These are phyloP conservation scores for Acronicta psi DNA, from an alignment of 2,888 invertebrate genomes.

Conservation along the genomic window DNA sequence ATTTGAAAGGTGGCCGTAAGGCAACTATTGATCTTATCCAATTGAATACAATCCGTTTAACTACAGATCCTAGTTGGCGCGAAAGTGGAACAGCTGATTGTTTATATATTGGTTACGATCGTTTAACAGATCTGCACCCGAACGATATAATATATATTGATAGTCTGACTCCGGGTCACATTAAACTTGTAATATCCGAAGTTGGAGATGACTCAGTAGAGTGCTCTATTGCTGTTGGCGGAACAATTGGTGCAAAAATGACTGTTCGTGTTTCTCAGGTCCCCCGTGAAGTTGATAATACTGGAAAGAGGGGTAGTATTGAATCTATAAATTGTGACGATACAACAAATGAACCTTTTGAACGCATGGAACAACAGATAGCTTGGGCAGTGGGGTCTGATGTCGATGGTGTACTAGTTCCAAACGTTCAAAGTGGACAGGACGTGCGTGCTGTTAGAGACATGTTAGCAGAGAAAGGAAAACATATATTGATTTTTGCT, in stretches of 20 bases:
- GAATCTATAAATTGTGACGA: constrained; percentile 86
- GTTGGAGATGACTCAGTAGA: constrained; percentile 83
- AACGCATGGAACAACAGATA: constrained; percentile 88
- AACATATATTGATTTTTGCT: constrained; percentile 81
- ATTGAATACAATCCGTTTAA: constrained; percentile 80
- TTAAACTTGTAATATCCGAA: constrained; percentile 74
- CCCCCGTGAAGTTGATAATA: constrained; percentile 77
- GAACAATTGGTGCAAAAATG: constrained; percentile 85
- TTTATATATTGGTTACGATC: constrained; percentile 87
- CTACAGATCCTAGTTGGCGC: constrained; percentile 86
- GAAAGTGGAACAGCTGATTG: constrained; percentile 87
- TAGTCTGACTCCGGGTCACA: constrained; percentile 74
- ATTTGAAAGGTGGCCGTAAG: constrained; percentile 77
- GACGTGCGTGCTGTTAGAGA: constrained; percentile 75
- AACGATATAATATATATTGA: constrained; percentile 86
- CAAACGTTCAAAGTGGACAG: constrained; percentile 69
- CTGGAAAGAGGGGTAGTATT: constrained; percentile 79
- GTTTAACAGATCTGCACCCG: constrained; percentile 83
- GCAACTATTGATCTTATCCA: constrained; percentile 74
- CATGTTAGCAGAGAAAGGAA: constrained; percentile 76
- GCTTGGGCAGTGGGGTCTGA: constrained; percentile 82
- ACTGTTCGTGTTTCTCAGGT: constrained; percentile 86
- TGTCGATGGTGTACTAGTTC: constrained; percentile 79
- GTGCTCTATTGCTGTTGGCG: constrained; percentile 87
- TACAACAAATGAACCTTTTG: constrained; percentile 91